phyloP scores from a whole-genome alignment of 2,797 vertebrate genomes.

The Sarcophilus harrisii region DNA sequence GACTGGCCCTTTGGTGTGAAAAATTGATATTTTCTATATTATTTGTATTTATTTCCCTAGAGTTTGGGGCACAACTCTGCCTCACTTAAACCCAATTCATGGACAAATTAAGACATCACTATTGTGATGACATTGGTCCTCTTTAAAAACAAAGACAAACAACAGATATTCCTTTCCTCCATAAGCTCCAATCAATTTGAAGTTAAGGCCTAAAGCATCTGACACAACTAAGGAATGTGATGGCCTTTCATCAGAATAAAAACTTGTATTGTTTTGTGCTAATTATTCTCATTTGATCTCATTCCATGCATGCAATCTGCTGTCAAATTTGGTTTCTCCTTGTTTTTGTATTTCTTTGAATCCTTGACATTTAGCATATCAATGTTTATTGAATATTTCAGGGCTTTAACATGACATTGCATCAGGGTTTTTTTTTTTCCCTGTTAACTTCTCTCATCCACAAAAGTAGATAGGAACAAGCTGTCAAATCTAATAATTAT shows the following conservation, averaged over 20 bases:
- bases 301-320: neutral
- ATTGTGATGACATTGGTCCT: neutral
- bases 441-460: neutral
- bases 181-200: neutral
- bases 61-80: neutral
- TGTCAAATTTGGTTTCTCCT: neutral
- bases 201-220: neutral
- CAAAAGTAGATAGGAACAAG: neutral
- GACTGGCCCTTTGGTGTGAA: neutral
- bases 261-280: neutral
- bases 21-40: neutral
- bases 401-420: neutral
- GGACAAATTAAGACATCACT: neutral
- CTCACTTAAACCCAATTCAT: neutral
- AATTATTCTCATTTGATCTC: neutral
- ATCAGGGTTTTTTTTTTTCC: neutral
- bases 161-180: neutral
- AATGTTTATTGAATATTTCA: neutral
- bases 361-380: neutral
- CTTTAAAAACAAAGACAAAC: neutral
- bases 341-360: neutral
- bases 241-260: neutral
- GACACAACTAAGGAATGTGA: neutral
- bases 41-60: neutral
- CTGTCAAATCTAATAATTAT: neutral